Conservation (phyloP, 1,140 invertebrate genomes). For the Drepana arcuata region DNA sequence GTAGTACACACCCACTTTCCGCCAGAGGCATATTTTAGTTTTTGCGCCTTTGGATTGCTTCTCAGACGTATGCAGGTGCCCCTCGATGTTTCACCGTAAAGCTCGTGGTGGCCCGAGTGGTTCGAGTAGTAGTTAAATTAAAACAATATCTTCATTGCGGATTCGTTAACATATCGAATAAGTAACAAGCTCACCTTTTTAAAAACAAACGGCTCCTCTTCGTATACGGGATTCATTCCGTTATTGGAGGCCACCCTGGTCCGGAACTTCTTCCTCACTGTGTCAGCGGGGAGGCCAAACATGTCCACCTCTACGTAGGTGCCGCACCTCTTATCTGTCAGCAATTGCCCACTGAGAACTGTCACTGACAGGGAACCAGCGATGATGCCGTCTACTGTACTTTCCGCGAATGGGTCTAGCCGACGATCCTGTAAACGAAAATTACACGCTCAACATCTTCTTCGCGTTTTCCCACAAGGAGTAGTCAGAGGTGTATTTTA, state of each 20-base stretch:
- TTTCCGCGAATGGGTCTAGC: slow-evolving; percentile 99
- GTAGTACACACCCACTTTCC: too few species aligned
- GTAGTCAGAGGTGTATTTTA: not conserved
- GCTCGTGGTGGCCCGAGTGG: too few species aligned
- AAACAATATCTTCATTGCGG: too few species aligned
- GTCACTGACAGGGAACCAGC: slow-evolving; percentile 95
- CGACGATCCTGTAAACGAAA: slow-evolving; percentile 71
- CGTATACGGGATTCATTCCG: slow-evolving; percentile 96
- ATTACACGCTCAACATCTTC: not conserved
- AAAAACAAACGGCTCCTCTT: slow-evolving; percentile 98
- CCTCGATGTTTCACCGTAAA: too few species aligned
- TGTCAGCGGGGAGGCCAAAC: slow-evolving; percentile 98
- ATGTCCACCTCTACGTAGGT: slow-evolving; percentile 99
- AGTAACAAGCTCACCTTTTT: too few species aligned
- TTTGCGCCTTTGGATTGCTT: too few species aligned
- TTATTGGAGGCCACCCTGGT: slow-evolving; percentile 96
- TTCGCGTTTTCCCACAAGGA: not conserved
- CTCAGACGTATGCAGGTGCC: too few species aligned
- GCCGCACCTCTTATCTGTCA: slow-evolving; percentile 95
- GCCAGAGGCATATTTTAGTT: too few species aligned
- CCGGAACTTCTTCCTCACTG: slow-evolving; percentile 95
- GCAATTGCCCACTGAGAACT: slow-evolving; percentile 92
- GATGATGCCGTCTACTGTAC: slow-evolving; percentile 99
- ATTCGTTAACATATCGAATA: too few species aligned
- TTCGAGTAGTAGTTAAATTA: too few species aligned